phyloP scores from a whole-genome alignment of 2,888 invertebrate species.

The Caenorhabditis sp. region DNA sequence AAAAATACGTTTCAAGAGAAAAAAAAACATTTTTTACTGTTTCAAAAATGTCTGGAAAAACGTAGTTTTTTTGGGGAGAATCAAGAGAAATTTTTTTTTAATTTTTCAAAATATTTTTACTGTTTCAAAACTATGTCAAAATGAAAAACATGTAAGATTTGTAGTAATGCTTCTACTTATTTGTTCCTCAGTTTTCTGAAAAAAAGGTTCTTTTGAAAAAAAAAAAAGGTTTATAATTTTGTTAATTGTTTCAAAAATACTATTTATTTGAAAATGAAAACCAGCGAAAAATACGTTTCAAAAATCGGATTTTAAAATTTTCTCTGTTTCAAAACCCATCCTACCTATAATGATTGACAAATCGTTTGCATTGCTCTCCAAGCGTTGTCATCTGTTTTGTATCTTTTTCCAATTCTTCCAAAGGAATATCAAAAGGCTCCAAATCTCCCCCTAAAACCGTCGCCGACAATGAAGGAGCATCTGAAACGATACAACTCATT shows the following conservation, averaged over 20 bases:
- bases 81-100: too few relatives aligned
- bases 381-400: slow-evolving; percentile 59
- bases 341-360: slow-evolving; percentile 58
- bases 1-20: too few relatives aligned
- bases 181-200: too few relatives aligned
- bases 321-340: neutral
- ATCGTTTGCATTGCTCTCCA: slow-evolving; percentile 60
- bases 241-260: slow-evolving; percentile 3
- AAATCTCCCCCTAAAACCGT: slow-evolving; percentile 43
- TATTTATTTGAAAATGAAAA: neutral
- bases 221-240: neutral
- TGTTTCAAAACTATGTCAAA: too few relatives aligned
- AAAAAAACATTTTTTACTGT: too few relatives aligned
- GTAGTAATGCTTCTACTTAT: too few relatives aligned
- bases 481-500: too few relatives aligned
- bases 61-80: too few relatives aligned
- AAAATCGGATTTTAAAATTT: neutral
- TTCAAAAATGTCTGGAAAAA: too few relatives aligned
- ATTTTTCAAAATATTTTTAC: too few relatives aligned
- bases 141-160: too few relatives aligned
- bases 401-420: slow-evolving; percentile 58
- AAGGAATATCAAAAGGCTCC: slow-evolving; percentile 60
- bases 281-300: neutral
- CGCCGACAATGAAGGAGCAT: slow-evolving; percentile 29
- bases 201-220: too few relatives aligned